Percentiles rank a stretch among this genome's conserved stretches.
phyloP scores from a whole-genome alignment of 2,888 invertebrate genomes.

The Volucella inflata region DNA sequence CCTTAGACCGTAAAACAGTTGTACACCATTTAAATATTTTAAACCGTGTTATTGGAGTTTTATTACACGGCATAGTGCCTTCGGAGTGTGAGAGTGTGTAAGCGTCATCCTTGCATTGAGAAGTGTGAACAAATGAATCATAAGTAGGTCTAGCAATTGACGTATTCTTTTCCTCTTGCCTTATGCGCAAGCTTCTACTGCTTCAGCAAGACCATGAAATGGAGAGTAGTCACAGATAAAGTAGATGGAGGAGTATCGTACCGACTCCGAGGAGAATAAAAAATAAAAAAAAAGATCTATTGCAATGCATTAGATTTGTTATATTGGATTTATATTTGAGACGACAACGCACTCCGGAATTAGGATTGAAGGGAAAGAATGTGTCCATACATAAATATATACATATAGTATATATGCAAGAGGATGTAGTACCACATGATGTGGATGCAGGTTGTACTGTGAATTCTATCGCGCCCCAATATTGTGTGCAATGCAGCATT shows the following conservation, averaged over 20 bases:
- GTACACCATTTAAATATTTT: constrained; percentile 70
- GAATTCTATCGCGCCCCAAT: constrained; percentile 9
- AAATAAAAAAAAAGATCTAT: constrained; percentile 50
- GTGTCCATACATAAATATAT: background rate
- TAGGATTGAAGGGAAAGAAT: constrained; percentile 40
- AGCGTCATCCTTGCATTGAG: background rate
- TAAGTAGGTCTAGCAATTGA: constrained; percentile 28
- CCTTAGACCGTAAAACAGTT: constrained; percentile 40
- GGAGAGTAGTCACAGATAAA: too few relatives aligned
- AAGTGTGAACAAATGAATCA: constrained; percentile 68
- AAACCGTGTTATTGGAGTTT: constrained; percentile 72
- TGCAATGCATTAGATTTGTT: constrained; percentile 53
- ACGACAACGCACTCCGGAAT: constrained; percentile 40
- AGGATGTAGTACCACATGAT: constrained; percentile 15
- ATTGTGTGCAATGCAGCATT: constrained; percentile 66
- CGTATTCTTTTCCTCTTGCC: constrained; percentile 5
- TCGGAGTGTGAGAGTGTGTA: background rate
- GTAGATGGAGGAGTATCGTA: background rate
- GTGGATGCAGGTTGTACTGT: constrained; percentile 58
- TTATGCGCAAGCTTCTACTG: too few relatives aligned
- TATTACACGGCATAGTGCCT: constrained; percentile 51
- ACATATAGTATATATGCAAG: background rate
- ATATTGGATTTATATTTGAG: constrained; percentile 53
- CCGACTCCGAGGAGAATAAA: background rate
- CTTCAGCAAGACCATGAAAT: too few relatives aligned